phyloP scores from a whole-genome alignment of 2,888 invertebrate species.

The Ceratothoa steindachneri region DNA sequence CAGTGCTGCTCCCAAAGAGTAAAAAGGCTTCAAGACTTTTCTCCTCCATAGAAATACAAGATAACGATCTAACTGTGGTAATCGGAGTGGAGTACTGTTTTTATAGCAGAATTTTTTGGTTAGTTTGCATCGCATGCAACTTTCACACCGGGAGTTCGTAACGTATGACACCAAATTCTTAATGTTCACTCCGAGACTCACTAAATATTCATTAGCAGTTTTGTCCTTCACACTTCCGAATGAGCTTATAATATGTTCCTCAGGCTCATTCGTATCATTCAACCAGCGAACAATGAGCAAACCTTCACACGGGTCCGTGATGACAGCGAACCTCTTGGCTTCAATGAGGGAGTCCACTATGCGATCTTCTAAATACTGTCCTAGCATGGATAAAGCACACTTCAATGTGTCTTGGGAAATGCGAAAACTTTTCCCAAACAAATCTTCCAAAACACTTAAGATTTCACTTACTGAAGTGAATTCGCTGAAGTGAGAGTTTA shows the following conservation, averaged over 20 bases:
- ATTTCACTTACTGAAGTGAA: background rate
- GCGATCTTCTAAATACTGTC: background rate
- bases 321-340: background rate
- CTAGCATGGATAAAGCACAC: background rate
- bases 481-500: background rate
- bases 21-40: background rate
- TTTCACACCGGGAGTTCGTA: background rate
- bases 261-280: background rate
- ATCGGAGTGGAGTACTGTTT: background rate
- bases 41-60: slow-evolving; percentile 1
- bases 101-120: background rate
- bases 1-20: background rate
- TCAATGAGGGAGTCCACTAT: background rate
- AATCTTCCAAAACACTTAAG: background rate
- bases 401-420: background rate
- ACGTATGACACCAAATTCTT: background rate
- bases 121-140: background rate
- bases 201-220: background rate
- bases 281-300: background rate
- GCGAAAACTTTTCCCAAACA: background rate
- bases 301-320: slow-evolving; percentile 8
- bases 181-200: background rate
- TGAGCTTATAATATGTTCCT: background rate
- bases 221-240: background rate
- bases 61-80: background rate